Evolutionary conservation across 2,888 invertebrate genomes (phyloP).

Genomic region (Caenorhabditis sp.): DNA sequence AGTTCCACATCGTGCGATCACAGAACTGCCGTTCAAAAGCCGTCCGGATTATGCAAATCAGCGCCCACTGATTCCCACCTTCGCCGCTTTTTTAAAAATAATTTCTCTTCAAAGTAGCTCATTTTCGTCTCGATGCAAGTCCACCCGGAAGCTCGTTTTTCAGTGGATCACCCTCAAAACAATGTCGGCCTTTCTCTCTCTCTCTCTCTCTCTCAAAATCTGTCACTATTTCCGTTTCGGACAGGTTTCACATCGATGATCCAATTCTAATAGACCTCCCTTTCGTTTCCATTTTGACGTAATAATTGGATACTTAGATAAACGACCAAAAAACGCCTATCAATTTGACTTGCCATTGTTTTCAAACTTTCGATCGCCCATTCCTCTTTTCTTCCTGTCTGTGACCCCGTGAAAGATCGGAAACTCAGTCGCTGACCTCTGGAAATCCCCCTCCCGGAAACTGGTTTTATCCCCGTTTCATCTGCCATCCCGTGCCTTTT

Average conservation of each 20-base stretch:
- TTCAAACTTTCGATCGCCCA: too few relatives aligned
- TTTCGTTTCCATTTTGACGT: conserved; percentile 4
- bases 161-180: conserved; percentile 14
- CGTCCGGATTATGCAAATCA: conserved; percentile 19
- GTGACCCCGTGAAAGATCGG: too few relatives aligned
- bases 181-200: conserved; percentile 20
- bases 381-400: too few relatives aligned
- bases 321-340: background rate
- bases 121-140: too few relatives aligned
- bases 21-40: conserved; percentile 16
- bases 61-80: conserved; percentile 40
- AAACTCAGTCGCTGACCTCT: conserved; percentile 13
- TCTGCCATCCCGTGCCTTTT: conserved; percentile 19
- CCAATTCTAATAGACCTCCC: conserved; percentile 21
- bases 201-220: too few relatives aligned
- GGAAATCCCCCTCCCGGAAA: conserved; percentile 34
- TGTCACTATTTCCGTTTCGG: conserved; percentile 1
- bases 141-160: too few relatives aligned
- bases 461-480: conserved; percentile 31
- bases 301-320: conserved; percentile 38
- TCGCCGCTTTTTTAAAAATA: conserved; percentile 30
- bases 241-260: conserved; percentile 33
- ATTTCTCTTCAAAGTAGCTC: too few relatives aligned
- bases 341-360: background rate
- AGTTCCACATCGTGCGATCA: conserved; percentile 5